Base-by-base conservation (phyloP, 2,113 vertebrate genomes). In the Isurus oxyrinchus region DNA sequence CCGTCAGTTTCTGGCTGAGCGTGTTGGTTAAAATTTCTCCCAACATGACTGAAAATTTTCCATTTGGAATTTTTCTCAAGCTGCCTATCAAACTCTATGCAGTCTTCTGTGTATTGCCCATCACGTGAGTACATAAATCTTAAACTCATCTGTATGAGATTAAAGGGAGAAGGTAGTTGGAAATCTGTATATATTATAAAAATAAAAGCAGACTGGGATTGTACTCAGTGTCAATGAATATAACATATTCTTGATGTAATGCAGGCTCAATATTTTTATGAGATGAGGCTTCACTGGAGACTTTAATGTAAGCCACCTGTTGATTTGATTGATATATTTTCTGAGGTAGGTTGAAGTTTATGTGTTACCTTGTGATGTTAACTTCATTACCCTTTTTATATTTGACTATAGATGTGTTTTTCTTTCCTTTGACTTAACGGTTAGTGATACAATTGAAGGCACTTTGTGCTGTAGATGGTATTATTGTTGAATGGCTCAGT, bases 261-360 rank as follows among this genome's bases (percentile, higher is more conserved):
- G 94, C 94, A 95, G 94, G 44, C 67, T 95, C 49, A 72, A 95
- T 76, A 95, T 95, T 95, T 95, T 95, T 95, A 95, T 95, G 72
- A 95, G 66, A 95, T 25, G 44, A 76, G 66, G 31, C 14, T 76
- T 95, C 63, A 69, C 94, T 6, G 27, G 94, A 93, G 90, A 95
- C 94, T 31, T 72, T 95, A 55, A 95, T 72, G 44, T 72, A 76
- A 95, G 94, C 94, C 94, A 95, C 66, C 94, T 95, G 94, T 55
- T 95, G 66, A 69, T 69, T 95, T 95, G 94, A 72, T 95, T 76
- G 66, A 95, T 95, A 95, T 95, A 76, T 76, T 95, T 95, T 76
- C 66, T 55, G 94, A 95, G 94, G 14, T 55, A 69, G 13, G 66
- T 72, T 72, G 67, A 95, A 72, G 25, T 95, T 72, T 72, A 94